Base-by-base conservation (phyloP, 2,113 vertebrate genomes). In the Ascaphus truei region DNA sequence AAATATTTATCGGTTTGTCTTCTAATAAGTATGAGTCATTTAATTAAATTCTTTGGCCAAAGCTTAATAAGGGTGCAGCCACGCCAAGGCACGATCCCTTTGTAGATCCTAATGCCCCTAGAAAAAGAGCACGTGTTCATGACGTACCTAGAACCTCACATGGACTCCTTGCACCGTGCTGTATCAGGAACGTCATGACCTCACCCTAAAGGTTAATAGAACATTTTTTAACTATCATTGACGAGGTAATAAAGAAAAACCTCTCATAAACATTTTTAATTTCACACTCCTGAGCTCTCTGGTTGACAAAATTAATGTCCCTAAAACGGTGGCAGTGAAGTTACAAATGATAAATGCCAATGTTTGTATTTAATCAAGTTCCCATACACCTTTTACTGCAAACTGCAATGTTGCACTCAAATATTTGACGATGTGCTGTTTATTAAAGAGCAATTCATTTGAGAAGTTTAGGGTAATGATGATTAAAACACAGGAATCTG, bases 281-380 rank as follows among this genome's bases (percentile, higher is more conserved):
- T 67, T 67, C 64, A 67, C 64, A 67, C 51, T 67, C 36, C 13
- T 57, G 51, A 47, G 50, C 50, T 56, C 52, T 55, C 50, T 67
- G 36, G 10, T 53, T 52, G 29, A 33, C 36, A 67, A 57, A 67
- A 67, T 67, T 20, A 67, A 67, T 67, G 64, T 56, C 51, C 55
- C 51, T 56, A 67, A 53, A 67, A 57, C 43, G 43, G 23, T 26
- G 26, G 53, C 56, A 56, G 64, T 67, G 64, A 67, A 56, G 64
- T 43, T 57, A 45, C 56, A 67, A 58, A 68, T 68, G 52, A 58
- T 68, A 68, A 68, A 68, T 68, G 53, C 52, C 41, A 23, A 18
- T 68, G 65, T 58, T 68, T 47, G 12, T 68, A 58, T 41, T 68
- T 67, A 68, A 68, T 58, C 53, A 68, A 57, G 58, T 58, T 57